Evolutionary conservation across 2,888 invertebrate species (phyloP).

Genomic region (Drosophila kanekoi): DNA sequence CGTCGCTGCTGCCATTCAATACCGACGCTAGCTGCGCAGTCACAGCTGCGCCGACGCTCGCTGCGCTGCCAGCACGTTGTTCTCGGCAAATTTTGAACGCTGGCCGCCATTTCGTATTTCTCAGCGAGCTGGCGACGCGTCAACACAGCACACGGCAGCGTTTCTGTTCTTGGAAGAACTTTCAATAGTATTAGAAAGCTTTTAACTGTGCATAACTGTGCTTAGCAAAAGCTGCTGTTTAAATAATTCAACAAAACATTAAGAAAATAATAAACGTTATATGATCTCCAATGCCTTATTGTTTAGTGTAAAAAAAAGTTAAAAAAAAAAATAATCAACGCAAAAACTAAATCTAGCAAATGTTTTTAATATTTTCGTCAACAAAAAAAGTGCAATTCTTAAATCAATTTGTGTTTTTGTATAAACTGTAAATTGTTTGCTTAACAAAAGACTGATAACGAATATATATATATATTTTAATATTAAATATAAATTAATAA

Average conservation of each 20-base stretch:
- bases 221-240: constrained; percentile 33
- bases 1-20: constrained; percentile 34
- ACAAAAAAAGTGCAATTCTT: constrained; percentile 71
- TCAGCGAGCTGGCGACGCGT: constrained; percentile 81
- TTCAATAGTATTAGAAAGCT: constrained; percentile 71
- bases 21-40: constrained; percentile 37
- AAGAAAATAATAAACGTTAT: constrained; percentile 13
- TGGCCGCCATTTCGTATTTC: constrained; percentile 76
- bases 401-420: constrained; percentile 56
- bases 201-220: constrained; percentile 51
- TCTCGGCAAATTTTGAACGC: constrained; percentile 67
- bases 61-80: constrained; percentile 57
- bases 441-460: constrained; percentile 62
- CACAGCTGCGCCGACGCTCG: constrained; percentile 7
- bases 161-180: constrained; percentile 43
- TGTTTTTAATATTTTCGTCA: constrained; percentile 24
- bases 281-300: constrained; percentile 71
- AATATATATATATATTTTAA: constrained; percentile 11
- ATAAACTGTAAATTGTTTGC: constrained; percentile 25
- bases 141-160: constrained; percentile 62
- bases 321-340: constrained; percentile 6
- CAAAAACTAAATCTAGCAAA: constrained; percentile 24
- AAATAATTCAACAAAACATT: constrained; percentile 9
- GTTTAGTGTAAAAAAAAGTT: constrained; percentile 33
- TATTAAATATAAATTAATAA: constrained; percentile 22